Conservation (phyloP, 2,797 vertebrate species). For the Gila robusta region DNA sequence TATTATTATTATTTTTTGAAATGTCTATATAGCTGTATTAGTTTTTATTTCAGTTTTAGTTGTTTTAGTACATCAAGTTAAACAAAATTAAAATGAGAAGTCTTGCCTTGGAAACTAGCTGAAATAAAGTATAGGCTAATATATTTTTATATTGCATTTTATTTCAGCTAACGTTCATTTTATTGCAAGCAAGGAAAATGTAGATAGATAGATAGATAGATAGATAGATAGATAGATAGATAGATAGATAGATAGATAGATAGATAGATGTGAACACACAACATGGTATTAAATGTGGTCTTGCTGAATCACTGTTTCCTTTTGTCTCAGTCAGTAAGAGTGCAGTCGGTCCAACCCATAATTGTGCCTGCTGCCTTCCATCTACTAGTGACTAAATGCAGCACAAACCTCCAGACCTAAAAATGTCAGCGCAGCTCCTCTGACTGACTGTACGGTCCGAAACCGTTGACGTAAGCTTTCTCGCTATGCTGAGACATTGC, state of each 20-base stretch:
- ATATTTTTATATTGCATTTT: not conserved
- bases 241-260: not conserved
- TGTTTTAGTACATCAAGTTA: not conserved
- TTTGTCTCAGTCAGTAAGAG: conserved; percentile 11
- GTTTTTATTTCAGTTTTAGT: not conserved
- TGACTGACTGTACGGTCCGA: not conserved
- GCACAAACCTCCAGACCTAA: conserved; percentile 22
- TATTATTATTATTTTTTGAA: not conserved
- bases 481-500: conserved; percentile 7
- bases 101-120: not conserved
- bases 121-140: not conserved
- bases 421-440: conserved; percentile 21
- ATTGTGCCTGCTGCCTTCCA: conserved; percentile 22
- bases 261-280: not conserved
- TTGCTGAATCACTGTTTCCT: conserved; percentile 36
- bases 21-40: not conserved
- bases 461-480: conserved; percentile 45
- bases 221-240: not conserved
- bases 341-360: not conserved
- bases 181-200: no score
- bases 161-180: not conserved
- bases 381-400: not conserved
- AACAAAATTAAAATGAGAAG: not conserved
- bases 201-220: not conserved
- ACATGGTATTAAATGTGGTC: not conserved